Base-by-base conservation (phyloP, 2,797 vertebrate genomes). In the Phrynocephalus vlangalii region DNA sequence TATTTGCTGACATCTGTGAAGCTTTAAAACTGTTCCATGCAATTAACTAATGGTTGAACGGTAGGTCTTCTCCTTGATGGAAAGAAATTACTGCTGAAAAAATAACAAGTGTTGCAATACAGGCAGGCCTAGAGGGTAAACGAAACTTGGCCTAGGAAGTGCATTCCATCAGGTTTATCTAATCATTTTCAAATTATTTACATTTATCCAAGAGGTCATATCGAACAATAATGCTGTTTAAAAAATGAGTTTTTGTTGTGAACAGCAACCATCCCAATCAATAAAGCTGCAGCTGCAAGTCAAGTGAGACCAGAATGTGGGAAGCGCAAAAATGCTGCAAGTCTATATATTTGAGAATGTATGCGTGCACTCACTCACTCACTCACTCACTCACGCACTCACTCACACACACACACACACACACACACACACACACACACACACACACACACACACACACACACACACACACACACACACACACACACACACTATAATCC, bases 1-100 rank as follows among this genome's bases (percentile, higher is more conserved):
- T 60, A 77, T 70, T 78, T 52, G 24, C 81, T 79, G 81, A 72
- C 81, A 87, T 87, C 66, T 30, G 66, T 56, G 33, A 83, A 78
- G 75, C 73, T 71, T 83, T 20, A 71, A 73, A 83, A 33, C 26
- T 63, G 48, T 20, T 7, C 75, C 33, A 38, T n/a, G 16, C 81
- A 83, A 87, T 87, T 79, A 83, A 70, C 11, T 63, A 77, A 78
- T 83, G 81, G 66, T 72, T 83, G 22, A 33, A 83, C 60, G 67
- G 52, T 11, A 28, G 24, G 68, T 38, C 30, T 81, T 86, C 16
- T 30, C 24, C 52, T 80, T 86, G 68, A 63, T 24, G 72, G 60
- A 81, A 33, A 48, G 60, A 48, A 72, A 84, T 78, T 68, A n/a
- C 18, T 60, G 71, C 8, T 50, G 33, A 33, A 44, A 56, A 84